A percentile compares a stretch with the other conserved stretches of the same genome.
Conservation (phyloP, 2,888 invertebrate species). For the Dioctria linearis region DNA sequence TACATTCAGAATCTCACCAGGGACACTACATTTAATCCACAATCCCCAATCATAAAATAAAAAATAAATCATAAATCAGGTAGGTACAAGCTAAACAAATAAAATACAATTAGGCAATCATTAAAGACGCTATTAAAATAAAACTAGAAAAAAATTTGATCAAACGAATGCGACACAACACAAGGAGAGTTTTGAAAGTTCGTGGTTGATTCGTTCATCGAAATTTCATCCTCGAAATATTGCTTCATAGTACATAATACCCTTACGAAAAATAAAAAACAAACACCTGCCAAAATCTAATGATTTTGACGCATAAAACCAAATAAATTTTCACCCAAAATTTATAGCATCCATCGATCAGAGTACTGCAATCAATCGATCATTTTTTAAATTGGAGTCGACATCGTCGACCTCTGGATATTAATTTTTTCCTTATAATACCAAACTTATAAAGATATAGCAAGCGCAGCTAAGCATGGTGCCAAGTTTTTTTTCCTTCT, state of each 20-base stretch:
- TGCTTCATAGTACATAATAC: not conserved
- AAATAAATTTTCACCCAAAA: not conserved
- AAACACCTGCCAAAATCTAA: slow-evolving; percentile 51
- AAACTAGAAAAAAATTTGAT: not conserved
- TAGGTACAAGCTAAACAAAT: slow-evolving; percentile 37
- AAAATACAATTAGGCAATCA: slow-evolving; percentile 36
- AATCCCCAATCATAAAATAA: not conserved
- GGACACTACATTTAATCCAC: slow-evolving; percentile 11
- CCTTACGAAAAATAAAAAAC: not conserved
- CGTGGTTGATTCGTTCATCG: not conserved
- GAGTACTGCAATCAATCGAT: slow-evolving; percentile 26
- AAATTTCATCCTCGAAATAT: not conserved
- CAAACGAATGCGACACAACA: not conserved
- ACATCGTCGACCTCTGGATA: slow-evolving; percentile 34
- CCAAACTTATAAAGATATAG: no score
- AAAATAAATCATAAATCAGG: slow-evolving; percentile 37
- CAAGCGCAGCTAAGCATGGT: slow-evolving; percentile 11
- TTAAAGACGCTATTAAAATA: slow-evolving; percentile 1
- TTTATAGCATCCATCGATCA: slow-evolving; percentile 49
- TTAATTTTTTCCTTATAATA: slow-evolving; percentile 32
- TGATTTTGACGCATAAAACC: not conserved
- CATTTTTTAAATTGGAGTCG: slow-evolving; percentile 42
- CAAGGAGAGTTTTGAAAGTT: not conserved
- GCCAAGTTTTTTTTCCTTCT: slow-evolving; percentile 14
- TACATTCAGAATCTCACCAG: slow-evolving; percentile 39